Evolutionary conservation across 2,888 invertebrate species (phyloP).

Genomic region (Drosophila engyochracea): DNA sequence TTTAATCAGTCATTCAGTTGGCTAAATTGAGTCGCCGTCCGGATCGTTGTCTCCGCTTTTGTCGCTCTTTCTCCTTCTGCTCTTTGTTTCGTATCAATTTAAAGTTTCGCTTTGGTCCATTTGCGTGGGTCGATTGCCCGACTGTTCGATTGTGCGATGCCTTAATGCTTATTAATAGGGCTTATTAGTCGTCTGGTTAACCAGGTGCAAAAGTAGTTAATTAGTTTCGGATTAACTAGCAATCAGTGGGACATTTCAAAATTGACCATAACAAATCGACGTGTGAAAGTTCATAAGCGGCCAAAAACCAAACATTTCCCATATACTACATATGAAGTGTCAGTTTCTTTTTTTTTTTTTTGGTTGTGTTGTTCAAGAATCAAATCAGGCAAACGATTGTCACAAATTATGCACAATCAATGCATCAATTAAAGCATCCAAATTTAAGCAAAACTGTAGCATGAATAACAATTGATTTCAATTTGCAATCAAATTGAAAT

Average conservation of each 20-base stretch:
- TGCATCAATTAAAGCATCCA: constrained; percentile 75
- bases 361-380: constrained; percentile 25
- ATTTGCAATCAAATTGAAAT: constrained; percentile 80
- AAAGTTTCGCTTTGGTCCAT: constrained; percentile 33
- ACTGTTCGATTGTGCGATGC: constrained; percentile 39
- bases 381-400: constrained; percentile 69
- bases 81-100: constrained; percentile 51
- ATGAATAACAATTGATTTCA: constrained; percentile 72
- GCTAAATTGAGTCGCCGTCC: constrained; percentile 76
- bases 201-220: constrained; percentile 73
- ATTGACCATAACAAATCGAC: constrained; percentile 48
- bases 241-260: constrained; percentile 49
- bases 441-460: constrained; percentile 49
- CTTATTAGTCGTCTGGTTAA: constrained; percentile 71
- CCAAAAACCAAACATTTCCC: constrained; percentile 28
- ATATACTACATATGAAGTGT: constrained; percentile 8
- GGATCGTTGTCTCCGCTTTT: constrained; percentile 30
- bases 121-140: constrained; percentile 70
- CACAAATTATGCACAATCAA: constrained; percentile 83
- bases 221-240: constrained; percentile 61
- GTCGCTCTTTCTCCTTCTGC: constrained; percentile 17
- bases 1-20: constrained; percentile 80
- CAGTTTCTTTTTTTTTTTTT: constrained; percentile 15
- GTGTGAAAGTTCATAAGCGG: constrained; percentile 48
- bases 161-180: constrained; percentile 75